These are phyloP conservation scores for Scortum barcoo DNA, from an alignment of 2,113 vertebrate species.

Conservation along the genomic window DNA sequence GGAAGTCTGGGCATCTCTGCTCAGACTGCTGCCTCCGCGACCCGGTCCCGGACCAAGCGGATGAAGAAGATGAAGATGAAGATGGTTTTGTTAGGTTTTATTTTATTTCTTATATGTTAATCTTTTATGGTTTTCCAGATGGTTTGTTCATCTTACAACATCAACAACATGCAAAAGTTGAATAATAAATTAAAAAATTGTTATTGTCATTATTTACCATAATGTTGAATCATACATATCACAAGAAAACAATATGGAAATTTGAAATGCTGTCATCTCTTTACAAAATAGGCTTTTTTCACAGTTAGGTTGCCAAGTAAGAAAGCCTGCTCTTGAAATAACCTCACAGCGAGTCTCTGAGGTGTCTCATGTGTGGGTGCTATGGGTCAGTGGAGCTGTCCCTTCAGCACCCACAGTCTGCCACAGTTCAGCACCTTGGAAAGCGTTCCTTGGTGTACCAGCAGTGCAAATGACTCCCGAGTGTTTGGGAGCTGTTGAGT, in stretches of 20 bases:
- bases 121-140: no score
- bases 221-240: neutral
- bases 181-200: neutral
- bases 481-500: constrained; percentile 46
- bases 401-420: constrained; percentile 23
- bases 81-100: no score
- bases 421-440: constrained; percentile 50
- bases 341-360: neutral
- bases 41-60: no score
- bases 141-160: neutral
- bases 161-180: neutral
- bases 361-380: constrained; percentile 7
- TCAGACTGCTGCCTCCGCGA: no score
- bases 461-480: constrained; percentile 23
- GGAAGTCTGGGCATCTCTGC: no score
- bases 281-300: neutral
- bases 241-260: neutral
- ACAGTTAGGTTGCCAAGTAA: no score
- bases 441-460: constrained; percentile 23
- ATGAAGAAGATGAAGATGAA: no score
- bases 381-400: constrained; percentile 20
- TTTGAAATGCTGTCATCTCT: neutral
- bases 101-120: no score
- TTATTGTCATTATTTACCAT: no score
- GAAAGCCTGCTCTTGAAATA: neutral